Conservation (phyloP, 2,888 invertebrate genomes). For the Agonopterix alstromeriana region DNA sequence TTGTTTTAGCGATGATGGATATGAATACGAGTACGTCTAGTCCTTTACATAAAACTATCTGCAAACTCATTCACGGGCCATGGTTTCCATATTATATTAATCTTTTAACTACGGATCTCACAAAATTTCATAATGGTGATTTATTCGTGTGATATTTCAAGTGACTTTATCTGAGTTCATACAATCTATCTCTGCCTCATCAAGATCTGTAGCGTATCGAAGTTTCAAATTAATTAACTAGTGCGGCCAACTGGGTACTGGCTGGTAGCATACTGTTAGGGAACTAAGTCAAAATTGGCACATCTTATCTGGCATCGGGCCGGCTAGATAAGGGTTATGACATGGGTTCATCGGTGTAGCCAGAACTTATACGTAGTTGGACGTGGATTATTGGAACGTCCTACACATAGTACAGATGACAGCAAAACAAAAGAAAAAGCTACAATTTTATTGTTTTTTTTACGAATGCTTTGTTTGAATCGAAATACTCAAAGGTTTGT, state of each 20-base stretch:
- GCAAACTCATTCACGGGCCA: conserved; percentile 1
- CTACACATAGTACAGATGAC: conserved; percentile 14
- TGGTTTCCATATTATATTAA: conserved; percentile 4
- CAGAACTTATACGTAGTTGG: conserved; percentile 26
- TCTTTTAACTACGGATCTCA: conserved; percentile 6
- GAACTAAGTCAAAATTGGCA: conserved; percentile 50
- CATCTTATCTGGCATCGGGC: conserved; percentile 42
- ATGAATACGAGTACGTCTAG: not conserved
- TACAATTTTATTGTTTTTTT: no score
- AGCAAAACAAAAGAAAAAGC: conserved; percentile 4
- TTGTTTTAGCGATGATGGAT: conserved; percentile 10
- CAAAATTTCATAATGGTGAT: conserved; percentile 11
- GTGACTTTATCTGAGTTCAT: conserved; percentile 7
- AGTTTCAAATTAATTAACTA: conserved; percentile 59
- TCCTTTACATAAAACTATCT: conserved; percentile 3
- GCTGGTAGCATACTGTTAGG: conserved; percentile 17
- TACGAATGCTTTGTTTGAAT: no score
- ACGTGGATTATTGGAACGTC: conserved; percentile 17
- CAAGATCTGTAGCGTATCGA: conserved; percentile 35
- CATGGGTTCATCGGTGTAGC: conserved; percentile 33
- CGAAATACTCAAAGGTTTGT: no score
- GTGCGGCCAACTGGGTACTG: conserved; percentile 29
- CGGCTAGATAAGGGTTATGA: conserved; percentile 42
- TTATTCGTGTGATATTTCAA: conserved; percentile 6
- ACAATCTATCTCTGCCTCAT: conserved; percentile 45